Evolutionary conservation across 2,888 invertebrate genomes (phyloP).

Genomic region (Dermolepida albohirtum): DNA sequence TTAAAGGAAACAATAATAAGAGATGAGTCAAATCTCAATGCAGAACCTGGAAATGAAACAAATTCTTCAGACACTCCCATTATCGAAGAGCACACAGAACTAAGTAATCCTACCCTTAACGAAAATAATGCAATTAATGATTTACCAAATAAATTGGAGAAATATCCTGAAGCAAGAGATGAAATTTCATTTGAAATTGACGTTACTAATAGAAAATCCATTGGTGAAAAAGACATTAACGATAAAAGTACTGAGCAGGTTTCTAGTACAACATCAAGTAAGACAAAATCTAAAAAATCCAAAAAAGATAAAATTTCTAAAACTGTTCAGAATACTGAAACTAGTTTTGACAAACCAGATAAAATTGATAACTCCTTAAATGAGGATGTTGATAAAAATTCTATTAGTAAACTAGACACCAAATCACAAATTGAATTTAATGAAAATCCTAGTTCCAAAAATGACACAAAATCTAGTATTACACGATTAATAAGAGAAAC

Average conservation of each 20-base stretch:
- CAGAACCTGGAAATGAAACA: too few species aligned
- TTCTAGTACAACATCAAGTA: neutral
- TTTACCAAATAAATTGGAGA: too few species aligned
- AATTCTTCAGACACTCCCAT: too few species aligned
- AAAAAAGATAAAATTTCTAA: slow-evolving; percentile 1
- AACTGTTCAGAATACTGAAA: neutral
- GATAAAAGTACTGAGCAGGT: neutral
- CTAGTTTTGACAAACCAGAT: neutral
- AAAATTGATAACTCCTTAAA: slow-evolving; percentile 1
- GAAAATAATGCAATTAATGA: too few species aligned
- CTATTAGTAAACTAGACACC: neutral
- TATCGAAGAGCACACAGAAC: too few species aligned
- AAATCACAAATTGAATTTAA: neutral
- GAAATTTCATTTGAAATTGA: too few species aligned
- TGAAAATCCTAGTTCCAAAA: neutral
- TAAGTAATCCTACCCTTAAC: too few species aligned
- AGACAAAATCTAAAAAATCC: neutral
- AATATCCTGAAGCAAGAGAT: too few species aligned
- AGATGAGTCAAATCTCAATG: too few species aligned
- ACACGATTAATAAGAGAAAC: neutral
- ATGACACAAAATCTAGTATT: neutral
- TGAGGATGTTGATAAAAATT: slow-evolving; percentile 7
- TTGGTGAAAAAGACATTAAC: too few species aligned
- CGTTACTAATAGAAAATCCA: too few species aligned
- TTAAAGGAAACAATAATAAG: neutral